Percentiles rank a stretch among this genome's conserved stretches.
These are phyloP conservation scores for Saturnia pavonia DNA, from an alignment of 2,888 invertebrate genomes.

Conservation along the genomic window DNA sequence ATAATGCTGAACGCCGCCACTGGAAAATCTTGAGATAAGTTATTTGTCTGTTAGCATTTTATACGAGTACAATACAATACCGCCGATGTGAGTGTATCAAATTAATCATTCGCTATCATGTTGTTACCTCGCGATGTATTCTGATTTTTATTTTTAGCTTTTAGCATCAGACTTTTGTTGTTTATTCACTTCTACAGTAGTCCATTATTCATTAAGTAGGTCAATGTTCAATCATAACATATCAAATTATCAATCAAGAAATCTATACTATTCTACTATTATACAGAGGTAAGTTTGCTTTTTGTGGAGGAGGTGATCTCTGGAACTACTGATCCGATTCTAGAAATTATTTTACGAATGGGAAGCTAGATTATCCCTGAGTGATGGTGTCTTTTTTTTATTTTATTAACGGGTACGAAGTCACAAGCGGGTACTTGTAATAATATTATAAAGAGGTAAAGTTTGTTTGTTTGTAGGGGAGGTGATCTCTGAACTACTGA, in stretches of 20 bases:
- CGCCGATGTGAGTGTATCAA: slow-evolving; percentile 23
- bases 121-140: background rate
- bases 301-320: background rate
- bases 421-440: no score
- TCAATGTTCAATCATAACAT: background rate
- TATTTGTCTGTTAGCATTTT: slow-evolving; percentile 65
- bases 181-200: no score
- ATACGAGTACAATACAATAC: slow-evolving; percentile 48
- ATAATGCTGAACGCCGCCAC: slow-evolving; percentile 60
- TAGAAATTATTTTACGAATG: background rate
- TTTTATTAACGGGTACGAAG: no score
- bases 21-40: slow-evolving; percentile 71
- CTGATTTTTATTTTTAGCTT: no score
- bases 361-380: background rate
- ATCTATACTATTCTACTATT: background rate
- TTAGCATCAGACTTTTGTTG: background rate
- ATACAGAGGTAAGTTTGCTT: background rate
- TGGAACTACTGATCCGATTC: background rate
- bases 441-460: background rate
- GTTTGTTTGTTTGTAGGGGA: background rate
- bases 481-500: background rate
- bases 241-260: background rate
- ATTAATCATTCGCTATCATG: background rate
- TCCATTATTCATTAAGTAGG: background rate
- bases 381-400: no score